Base-by-base conservation (phyloP, 2,797 vertebrate species). In the Melanotaenia trifasciata region DNA sequence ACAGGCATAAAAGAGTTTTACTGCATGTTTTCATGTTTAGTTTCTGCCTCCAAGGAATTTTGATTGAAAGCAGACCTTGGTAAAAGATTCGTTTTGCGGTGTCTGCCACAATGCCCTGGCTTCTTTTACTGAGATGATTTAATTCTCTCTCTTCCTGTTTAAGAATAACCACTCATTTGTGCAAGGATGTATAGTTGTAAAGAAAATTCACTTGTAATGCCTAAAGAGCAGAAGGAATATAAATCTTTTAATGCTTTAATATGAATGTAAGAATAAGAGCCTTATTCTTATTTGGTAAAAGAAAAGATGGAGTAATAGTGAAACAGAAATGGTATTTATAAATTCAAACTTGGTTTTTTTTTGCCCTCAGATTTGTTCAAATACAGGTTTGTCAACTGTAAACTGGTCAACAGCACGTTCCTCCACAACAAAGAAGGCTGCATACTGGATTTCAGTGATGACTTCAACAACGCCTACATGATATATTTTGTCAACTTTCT, bases 401-500 rank as follows among this genome's bases (percentile, higher is more conserved):
- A 94, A 26, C 91, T 99, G 86, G 3, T 96, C 79, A 99, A 99
- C 93, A 97, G 96, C 94, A 97, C 96, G 0, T 99, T 99, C 88
- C 88, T 98, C 72, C 97, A 99, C 94, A 98, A 96, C 93, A 99
- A 99, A 81, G 97, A 99, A 84, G 97, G 97, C 81, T 99, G 97
- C 84, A 97, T 97, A 43, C 92, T 99, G 1, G 98, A 99, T 72
- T 97, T 98, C 85, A 98, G 96, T 0, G 97, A 98, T 0, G 97
- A 98, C 36, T 92, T 92, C 83, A 98, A 99, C 94, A 98, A 97
- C 0, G 98, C 98, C 88, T 99, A 99, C 95, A 99, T 99, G 98
- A 96, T 99, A 75, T 99, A 99, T 90, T 99, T 99, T 0, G 97
- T 99, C 90, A 99, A 96, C 93, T 99, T 99, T 92, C 81, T 99